Base-by-base conservation (phyloP, 1,140 invertebrate species). In the Stegodyphus dumicola region DNA sequence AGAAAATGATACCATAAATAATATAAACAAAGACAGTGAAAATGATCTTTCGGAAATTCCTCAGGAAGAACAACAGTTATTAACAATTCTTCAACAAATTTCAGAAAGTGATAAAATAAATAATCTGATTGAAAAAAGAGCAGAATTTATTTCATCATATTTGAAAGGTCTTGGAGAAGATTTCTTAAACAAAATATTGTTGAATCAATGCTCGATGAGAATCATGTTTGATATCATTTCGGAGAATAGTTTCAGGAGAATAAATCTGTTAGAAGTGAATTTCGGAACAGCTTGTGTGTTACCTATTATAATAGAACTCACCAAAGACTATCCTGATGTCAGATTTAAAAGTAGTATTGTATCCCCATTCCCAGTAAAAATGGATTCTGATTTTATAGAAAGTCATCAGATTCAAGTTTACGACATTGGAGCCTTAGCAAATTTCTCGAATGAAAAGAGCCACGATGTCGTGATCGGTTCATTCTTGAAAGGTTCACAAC, bases 161-260 rank as follows among this genome's bases (percentile, higher is more conserved):
- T 1, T 5, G 49, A 17, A 54, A 18, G 48, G 13, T 0, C 11
- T 33, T 6, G 53, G 74, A 5, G 51, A 51, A 18, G 84, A 86
- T 18, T 15, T 73, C 9, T 48, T 86, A 49, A 77, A 86, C 69
- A 71, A 13, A n/a, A 7, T 48, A 6, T 6, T 86, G 18, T 2
- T 78, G 6, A 54, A 85, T 13, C 70, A 77, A 71, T 54, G 77
- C 78, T 49, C 74, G 2, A n/a, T 83, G 18, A 18, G 88, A 60
- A 70, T 78, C 6, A 70, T 87, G 17, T n/a, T 88, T 15, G 88
- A 88, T 13, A 69, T 87, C 48, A 79, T 88, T 17, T 7, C 66
- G 6, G 88, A 88, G 49, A 88, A 88, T 66, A 79, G 33, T 15
- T 69, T 65, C 48, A 77, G 77, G 9, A 87, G 80, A 15, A 15